These are phyloP conservation scores for Macheiramphus alcinus DNA, from an alignment of 2,113 vertebrate species.

Conservation along the genomic window DNA sequence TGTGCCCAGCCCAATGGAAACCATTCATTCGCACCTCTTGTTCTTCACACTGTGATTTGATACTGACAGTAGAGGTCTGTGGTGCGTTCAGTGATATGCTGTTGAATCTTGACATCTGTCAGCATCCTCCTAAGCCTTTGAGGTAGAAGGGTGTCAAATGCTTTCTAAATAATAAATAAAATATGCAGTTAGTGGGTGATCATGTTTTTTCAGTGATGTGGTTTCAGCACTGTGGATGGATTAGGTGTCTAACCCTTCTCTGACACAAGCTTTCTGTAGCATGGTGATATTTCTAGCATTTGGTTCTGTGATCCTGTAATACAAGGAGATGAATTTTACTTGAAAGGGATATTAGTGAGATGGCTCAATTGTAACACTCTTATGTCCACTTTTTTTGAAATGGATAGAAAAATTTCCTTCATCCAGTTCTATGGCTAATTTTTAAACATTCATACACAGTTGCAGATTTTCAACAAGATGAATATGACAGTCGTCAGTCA, in stretches of 20 bases:
- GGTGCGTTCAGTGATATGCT: neutral
- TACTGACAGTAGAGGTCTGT: neutral
- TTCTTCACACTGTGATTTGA: neutral
- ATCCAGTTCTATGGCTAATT: neutral
- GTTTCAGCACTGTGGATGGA: neutral
- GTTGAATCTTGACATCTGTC: neutral
- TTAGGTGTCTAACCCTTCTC: neutral
- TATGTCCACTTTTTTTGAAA: neutral
- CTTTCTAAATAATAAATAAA: neutral
- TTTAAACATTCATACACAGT: neutral
- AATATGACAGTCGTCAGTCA: accelerated
- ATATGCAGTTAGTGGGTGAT: neutral
- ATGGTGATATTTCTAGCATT: neutral
- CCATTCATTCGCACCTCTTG: neutral
- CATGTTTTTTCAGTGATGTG: neutral
- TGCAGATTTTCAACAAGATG: neutral
- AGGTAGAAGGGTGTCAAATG: neutral
- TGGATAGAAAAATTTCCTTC: neutral
- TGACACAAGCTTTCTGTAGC: neutral
- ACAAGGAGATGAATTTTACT: neutral
- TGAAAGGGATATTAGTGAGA: neutral
- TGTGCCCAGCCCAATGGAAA: neutral
- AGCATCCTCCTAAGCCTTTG: neutral
- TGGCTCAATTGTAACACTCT: neutral
- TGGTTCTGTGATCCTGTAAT: neutral